Evolutionary conservation across 2,888 invertebrate species (phyloP), one percentile per base, ranked within the genome.

Genomic region (Drosophila histrio): DNA sequence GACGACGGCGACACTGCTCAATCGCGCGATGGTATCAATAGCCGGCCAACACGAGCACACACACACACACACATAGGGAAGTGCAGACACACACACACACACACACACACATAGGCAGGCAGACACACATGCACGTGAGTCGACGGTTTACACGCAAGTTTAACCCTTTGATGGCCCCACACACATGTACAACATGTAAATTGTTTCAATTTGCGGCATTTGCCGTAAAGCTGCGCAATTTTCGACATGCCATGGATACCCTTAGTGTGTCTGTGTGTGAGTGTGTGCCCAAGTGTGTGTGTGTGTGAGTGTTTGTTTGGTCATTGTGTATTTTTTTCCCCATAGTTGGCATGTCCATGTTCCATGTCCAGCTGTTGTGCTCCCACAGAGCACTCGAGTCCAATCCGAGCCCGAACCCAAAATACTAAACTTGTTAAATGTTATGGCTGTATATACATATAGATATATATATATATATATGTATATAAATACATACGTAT

Each of bases 201-300:
- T 89, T 89, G 88, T 87, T 87, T 89, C 89, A 89, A 83, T 87
- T 87, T 87, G 81, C 75, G 75, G 87, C 88, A 86, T 88, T 88
- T 83, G 87, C 81, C 66, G 85, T 84, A 83, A 83, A 83, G 85
- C 82, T 83, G 82, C 85, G 87, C 82, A 78, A 81, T 83, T 83
- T 86, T 84, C 86, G 46, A 71, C 82, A 82, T 82, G 87, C 82
- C 82, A 87, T 75, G 76, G 85, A 77, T 75, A 84, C 84, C 34
- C 59, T 17, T 6, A 19, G 44, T 54, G 46, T 46, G 39, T 57
- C 43, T 47, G 36, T 38, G 15, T 30, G 26, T 34, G 9, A 44
- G 22, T 26, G 15, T 68, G 43, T 26, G 32, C 34, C 21, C 36
- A 13, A 49, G 30, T 58, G 43, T 46, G 46, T 52, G 54, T 61